Evolutionary conservation across 2,888 invertebrate genomes (phyloP).

Genomic region (Prosopocoilus inquinatus): DNA sequence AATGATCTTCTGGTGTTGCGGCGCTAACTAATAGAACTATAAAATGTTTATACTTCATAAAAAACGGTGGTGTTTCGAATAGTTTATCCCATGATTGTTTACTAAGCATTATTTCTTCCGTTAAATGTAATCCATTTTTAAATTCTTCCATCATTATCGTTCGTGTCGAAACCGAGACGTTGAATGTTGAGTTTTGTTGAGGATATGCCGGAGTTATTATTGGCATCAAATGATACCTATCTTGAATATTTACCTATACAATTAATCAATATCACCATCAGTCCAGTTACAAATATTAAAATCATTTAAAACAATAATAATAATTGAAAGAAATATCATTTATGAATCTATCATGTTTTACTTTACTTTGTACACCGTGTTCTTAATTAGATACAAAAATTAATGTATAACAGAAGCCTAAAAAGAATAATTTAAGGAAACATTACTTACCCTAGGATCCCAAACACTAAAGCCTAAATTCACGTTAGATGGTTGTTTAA

Average conservation of each 20-base stretch:
- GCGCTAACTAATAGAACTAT: conserved; percentile 87
- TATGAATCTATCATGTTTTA: too few species aligned
- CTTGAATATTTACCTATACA: conserved; percentile 75
- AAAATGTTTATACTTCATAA: conserved; percentile 90
- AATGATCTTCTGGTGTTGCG: conserved; percentile 76
- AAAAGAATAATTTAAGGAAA: background rate
- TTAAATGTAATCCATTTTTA: conserved; percentile 68
- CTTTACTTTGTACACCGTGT: background rate
- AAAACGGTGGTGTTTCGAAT: conserved; percentile 94
- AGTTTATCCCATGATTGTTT: conserved; percentile 86
- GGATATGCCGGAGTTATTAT: conserved; percentile 99
- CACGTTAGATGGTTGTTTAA: conserved; percentile 87
- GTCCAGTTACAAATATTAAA: too few species aligned
- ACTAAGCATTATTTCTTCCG: conserved; percentile 84
- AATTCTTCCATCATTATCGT: conserved; percentile 94
- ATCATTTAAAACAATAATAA: background rate
- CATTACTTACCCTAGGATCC: conserved; percentile 85
- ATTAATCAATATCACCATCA: background rate
- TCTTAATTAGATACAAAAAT: too few species aligned
- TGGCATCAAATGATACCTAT: conserved; percentile 98
- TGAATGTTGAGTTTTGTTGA: conserved; percentile 99
- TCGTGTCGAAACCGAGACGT: conserved; percentile 90
- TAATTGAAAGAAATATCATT: background rate
- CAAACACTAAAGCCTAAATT: conserved; percentile 91
- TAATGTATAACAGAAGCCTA: too few species aligned